Evolutionary conservation across 2,888 invertebrate species (phyloP), one percentile per base, ranked within the genome.

Genomic region (Phengaris arion): DNA sequence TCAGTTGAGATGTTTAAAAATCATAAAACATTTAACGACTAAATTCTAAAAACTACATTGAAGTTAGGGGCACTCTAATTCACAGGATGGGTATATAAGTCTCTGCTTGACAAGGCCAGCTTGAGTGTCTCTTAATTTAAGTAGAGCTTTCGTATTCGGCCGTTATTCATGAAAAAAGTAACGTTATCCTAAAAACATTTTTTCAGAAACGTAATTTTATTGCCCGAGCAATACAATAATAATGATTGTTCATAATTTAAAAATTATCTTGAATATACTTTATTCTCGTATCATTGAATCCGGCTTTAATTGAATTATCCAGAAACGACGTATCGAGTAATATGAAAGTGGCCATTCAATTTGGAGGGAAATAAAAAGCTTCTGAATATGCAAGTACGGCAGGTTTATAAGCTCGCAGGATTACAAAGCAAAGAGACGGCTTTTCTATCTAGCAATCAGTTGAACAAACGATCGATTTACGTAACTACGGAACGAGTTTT

Each of bases 401-500:
- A 74, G 74, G 80, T 79, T 75, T 80, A 82, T 85, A 84, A 85
- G 84, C 83, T 82, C 81, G 78, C 78, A 82, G 85, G 85, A 88
- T 87, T 85, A 86, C 84, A 85, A 82, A 86, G 85, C 83, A 84
- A 86, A 88, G 85, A 86, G 80, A 81, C 82, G 82, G 83, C 84
- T 87, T 87, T 89, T 87, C 86, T 87, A 90, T 88, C 80, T 87
- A 86, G 85, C 87, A 89, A 88, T 90, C 89, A 89, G 87, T 82
- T 86, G 86, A 87, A 87, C 87, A 89, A 90, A 89, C 88, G 87
- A 89, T 89, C 87, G 87, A 88, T 89, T 87, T 86, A 85, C 86
- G 85, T 88, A 87, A 88, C 89, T 83, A 82, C 81, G 81, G 83
- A 88, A 89, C 87, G 87, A 87, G 84, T 78, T 83, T 80, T 82